A percentile compares a stretch with the other conserved stretches of the same genome.
These are phyloP conservation scores for Donacobius atricapilla DNA, from an alignment of 2,113 vertebrate genomes.

Conservation along the genomic window DNA sequence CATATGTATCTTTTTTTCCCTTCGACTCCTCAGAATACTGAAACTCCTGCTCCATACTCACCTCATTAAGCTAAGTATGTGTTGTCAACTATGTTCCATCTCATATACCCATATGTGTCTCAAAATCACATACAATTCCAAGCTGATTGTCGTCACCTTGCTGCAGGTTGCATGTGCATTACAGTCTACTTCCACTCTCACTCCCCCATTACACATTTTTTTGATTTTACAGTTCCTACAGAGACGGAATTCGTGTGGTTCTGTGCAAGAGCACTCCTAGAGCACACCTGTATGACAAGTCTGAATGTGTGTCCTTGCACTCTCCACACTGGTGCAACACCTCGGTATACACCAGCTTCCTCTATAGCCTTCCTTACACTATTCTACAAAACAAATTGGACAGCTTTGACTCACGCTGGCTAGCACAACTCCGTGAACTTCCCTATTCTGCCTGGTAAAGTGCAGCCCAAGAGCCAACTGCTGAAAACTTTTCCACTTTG, in stretches of 20 bases:
- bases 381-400: background rate
- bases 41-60: background rate
- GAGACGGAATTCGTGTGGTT: background rate
- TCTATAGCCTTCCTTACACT: background rate
- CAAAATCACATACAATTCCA: background rate
- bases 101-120: background rate
- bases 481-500: background rate
- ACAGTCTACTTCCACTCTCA: background rate
- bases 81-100: background rate
- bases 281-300: background rate
- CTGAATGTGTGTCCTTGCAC: background rate
- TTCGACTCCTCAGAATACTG: background rate
- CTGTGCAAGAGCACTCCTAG: background rate
- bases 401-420: background rate
- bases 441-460: background rate
- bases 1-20: background rate
- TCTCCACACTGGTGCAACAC: background rate
- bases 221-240: background rate
- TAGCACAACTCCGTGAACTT: background rate
- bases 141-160: background rate
- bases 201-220: background rate
- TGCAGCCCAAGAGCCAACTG: background rate
- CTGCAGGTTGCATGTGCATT: background rate
- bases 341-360: background rate
- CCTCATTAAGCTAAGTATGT: background rate